Percentiles rank a stretch among this genome's conserved stretches.
phyloP scores from a whole-genome alignment of 2,888 invertebrate genomes.

The Portevinia maculata region DNA sequence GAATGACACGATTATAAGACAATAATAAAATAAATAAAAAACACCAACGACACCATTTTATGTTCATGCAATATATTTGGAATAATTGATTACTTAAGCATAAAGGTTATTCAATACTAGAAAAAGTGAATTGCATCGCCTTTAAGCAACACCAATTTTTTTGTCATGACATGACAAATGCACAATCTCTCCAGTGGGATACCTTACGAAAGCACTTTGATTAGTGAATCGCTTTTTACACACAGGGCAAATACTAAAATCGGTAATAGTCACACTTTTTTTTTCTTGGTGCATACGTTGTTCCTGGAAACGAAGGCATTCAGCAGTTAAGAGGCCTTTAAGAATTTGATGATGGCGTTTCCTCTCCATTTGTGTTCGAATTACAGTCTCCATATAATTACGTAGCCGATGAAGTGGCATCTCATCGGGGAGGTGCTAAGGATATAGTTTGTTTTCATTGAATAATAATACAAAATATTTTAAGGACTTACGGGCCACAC shows the following conservation, averaged over 20 bases:
- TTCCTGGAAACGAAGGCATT: conserved; percentile 92
- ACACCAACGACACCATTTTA: background rate
- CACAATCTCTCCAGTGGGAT: conserved; percentile 95
- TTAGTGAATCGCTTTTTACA: conserved; percentile 97
- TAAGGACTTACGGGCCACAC: conserved; percentile 83
- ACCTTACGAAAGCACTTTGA: conserved; percentile 96
- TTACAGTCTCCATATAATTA: conserved; percentile 90
- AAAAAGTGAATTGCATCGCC: background rate
- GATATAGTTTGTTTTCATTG: conserved; percentile 49
- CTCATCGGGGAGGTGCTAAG: conserved; percentile 89
- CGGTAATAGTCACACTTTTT: conserved; percentile 92
- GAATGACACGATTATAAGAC: too few relatives aligned
- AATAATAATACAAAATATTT: background rate
- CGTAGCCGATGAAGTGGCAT: conserved; percentile 90
- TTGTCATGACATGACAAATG: conserved; percentile 93
- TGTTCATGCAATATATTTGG: background rate
- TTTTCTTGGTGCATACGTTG: conserved; percentile 91
- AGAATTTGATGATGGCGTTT: conserved; percentile 90
- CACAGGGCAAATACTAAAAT: conserved; percentile 93
- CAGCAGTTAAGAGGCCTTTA: conserved; percentile 92
- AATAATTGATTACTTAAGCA: background rate
- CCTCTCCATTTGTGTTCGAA: conserved; percentile 89
- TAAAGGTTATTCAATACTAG: background rate
- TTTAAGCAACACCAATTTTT: conserved; percentile 50
- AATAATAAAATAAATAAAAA: too few relatives aligned